Evolutionary conservation across 2,113 vertebrate genomes (phyloP).

Genomic region (Emydocephalus ijimae): DNA sequence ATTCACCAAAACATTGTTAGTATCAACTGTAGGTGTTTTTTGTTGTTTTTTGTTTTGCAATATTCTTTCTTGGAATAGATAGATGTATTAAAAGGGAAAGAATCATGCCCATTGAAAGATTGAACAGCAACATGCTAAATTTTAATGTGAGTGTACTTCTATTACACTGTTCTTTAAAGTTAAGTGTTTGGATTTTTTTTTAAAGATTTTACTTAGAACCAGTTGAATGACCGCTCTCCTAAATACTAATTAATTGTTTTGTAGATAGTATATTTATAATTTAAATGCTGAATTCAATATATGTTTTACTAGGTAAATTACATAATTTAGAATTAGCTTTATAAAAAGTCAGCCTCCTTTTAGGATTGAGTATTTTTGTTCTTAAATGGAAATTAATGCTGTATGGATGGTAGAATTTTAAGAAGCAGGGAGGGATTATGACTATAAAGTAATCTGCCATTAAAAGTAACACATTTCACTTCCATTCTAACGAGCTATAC

Average conservation of each 20-base stretch:
- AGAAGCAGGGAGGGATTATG: background rate
- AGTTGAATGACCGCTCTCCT: background rate
- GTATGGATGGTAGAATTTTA: background rate
- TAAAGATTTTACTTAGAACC: conserved; percentile 22
- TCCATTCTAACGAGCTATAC: background rate
- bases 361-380: background rate
- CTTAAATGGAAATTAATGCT: background rate
- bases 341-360: background rate
- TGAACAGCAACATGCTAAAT: background rate
- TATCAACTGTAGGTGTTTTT: background rate
- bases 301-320: background rate
- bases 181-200: background rate
- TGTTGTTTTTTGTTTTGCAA: background rate
- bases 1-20: background rate
- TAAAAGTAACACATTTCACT: background rate
- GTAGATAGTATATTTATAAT: background rate
- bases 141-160: background rate
- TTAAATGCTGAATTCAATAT: background rate
- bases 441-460: background rate
- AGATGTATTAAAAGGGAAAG: too few relatives aligned
- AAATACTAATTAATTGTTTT: background rate
- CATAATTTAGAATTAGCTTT: background rate
- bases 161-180: background rate
- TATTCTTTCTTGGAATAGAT: background rate
- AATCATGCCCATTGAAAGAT: background rate